These are phyloP conservation scores for Myrmecophaga tridactyla DNA, from an alignment of 2,113 vertebrate genomes.

Conservation along the genomic window DNA sequence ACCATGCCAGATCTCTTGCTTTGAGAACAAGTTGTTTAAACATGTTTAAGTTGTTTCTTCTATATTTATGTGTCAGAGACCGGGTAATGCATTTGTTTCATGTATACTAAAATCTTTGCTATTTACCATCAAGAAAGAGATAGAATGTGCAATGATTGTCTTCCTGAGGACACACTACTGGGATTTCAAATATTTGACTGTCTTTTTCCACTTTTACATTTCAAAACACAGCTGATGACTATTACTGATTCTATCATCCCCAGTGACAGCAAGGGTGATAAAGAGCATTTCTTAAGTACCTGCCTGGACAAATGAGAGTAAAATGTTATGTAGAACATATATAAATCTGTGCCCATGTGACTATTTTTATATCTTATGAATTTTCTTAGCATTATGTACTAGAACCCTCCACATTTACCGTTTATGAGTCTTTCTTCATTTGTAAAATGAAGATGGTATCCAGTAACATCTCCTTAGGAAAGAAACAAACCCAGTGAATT, in stretches of 20 bases:
- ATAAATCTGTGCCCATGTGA: not conserved
- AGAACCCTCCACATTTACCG: not conserved
- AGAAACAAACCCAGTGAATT: slow-evolving; percentile 1
- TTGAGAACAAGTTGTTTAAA: not conserved
- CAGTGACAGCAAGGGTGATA: not conserved
- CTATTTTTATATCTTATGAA: not conserved
- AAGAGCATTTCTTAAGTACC: not conserved
- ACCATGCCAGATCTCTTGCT: not conserved
- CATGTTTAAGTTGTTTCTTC: not conserved
- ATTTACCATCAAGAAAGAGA: not conserved
- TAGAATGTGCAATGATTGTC: not conserved
- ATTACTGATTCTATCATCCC: not conserved
- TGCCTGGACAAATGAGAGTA: not conserved
- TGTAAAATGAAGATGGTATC: not conserved
- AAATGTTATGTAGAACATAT: not conserved
- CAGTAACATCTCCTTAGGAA: not conserved
- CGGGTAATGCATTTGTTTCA: slow-evolving; percentile 1
- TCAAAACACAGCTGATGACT: not conserved
- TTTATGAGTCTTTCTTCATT: not conserved
- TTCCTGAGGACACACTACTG: not conserved
- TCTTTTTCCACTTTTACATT: not conserved
- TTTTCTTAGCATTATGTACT: slow-evolving; percentile 17
- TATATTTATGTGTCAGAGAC: not conserved
- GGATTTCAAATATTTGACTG: not conserved
- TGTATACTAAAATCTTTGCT: not conserved